Evolutionary conservation across 1,140 invertebrate species (phyloP), one percentile per base, ranked within the genome.

Genomic region (Pissodes strobi): DNA sequence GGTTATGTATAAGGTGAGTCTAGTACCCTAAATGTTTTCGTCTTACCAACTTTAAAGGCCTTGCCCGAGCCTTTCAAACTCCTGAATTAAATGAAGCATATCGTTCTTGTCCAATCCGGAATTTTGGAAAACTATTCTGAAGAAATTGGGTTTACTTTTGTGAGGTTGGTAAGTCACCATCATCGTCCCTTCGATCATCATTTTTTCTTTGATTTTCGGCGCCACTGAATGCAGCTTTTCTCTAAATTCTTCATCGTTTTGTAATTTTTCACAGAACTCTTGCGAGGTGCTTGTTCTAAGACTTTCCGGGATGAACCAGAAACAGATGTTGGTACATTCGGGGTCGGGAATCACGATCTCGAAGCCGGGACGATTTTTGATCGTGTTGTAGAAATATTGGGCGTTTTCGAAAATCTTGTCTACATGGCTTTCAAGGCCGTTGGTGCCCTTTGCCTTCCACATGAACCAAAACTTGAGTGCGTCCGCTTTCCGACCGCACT

Each of bases 381-480:
- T 86, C 39, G 86, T 80, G 13, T 87, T 79, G 0, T 85, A 82
- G 70, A 93, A 91, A 71, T 86, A 90, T 23, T 83, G 79, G 0
- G 90, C 85, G 64, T 90, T 86, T 25, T 88, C 85, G 69, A 93
- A 93, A 0, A 93, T 80, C 63, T 85, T 85, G 61, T 95, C 89
- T 10, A 95, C 83, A 74, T 95, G 93, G 21, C 84, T 82, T 67
- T 90, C 88, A 39, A 95, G 83, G 0, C 93, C 93, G 13, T 80
- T 76, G 0, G 85, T 89, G n/a, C 93, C 93, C 82, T 95, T 96
- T 0, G 92, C 92, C 72, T 94, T 94, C 96, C 95, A 98, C 94
- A 97, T 97, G 68, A 95, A 89, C 95, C 95, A 98, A 72, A 98
- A 92, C 77, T 98, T 98, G 41, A 97, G 84, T 1, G 97, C 91